These are phyloP conservation scores for Pyrgilauda ruficollis DNA, from an alignment of 2,113 vertebrate species.

Conservation along the genomic window DNA sequence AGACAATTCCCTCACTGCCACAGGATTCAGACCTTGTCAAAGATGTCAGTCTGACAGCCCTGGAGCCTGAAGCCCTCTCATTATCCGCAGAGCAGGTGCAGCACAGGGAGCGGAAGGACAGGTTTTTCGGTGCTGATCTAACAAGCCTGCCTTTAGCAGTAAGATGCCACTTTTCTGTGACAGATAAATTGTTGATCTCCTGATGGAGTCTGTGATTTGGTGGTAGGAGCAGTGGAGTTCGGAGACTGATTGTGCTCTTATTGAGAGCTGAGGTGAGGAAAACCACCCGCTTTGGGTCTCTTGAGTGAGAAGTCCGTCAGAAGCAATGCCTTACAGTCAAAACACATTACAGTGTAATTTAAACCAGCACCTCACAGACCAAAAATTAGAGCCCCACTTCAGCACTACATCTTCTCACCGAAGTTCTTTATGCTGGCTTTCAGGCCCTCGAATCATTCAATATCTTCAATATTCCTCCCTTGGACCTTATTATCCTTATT, in stretches of 20 bases:
- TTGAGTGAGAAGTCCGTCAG: not conserved
- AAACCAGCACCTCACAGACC: not conserved
- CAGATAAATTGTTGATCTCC: constrained; percentile 36
- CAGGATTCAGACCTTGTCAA: not conserved
- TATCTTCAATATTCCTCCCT: not conserved
- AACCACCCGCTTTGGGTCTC: not conserved
- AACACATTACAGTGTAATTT: not conserved
- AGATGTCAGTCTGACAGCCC: not conserved
- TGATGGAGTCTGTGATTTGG: constrained; percentile 14
- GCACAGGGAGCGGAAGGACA: not conserved
- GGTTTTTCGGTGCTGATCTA: not conserved
- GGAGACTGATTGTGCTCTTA: not conserved
- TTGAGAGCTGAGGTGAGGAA: not conserved
- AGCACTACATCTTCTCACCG: not conserved
- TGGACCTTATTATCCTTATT: not conserved
- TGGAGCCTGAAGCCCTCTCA: not conserved
- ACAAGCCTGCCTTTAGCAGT: not conserved
- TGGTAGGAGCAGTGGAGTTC: not conserved
- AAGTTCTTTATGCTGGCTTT: not conserved
- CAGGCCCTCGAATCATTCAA: not conserved
- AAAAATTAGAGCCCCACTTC: not conserved
- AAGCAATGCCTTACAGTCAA: not conserved
- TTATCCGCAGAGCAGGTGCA: constrained; percentile 7
- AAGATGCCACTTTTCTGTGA: constrained; percentile 21
- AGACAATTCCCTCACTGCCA: not conserved